Percentiles rank a stretch among this genome's conserved stretches.
These are phyloP conservation scores for Acrocephalus scirpaceus DNA, from an alignment of 2,797 vertebrate genomes.

Conservation along the genomic window DNA sequence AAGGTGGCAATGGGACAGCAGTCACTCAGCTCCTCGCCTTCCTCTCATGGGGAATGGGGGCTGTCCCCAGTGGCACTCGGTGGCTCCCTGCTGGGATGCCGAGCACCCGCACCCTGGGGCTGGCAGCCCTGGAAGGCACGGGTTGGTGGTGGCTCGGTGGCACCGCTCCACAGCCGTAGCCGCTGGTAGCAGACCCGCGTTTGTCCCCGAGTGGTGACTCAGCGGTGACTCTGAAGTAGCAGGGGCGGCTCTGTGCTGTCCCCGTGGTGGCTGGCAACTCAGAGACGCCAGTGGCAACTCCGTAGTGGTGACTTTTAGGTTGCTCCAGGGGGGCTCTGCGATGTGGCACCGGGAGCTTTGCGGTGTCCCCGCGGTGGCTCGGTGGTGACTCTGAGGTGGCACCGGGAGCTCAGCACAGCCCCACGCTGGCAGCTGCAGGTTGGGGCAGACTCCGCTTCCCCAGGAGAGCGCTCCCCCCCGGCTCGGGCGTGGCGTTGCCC, in stretches of 20 bases:
- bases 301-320: rapidly evolving
- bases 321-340: not conserved
- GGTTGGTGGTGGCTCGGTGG: rapidly evolving
- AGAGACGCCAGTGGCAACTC: not conserved
- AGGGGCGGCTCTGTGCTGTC: not conserved
- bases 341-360: not conserved
- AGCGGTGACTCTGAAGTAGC: not conserved
- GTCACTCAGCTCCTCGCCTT: no score
- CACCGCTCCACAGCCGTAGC: not conserved
- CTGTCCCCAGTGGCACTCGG: not conserved
- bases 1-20: not conserved
- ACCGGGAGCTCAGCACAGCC: not conserved
- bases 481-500: not conserved
- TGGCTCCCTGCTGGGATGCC: not conserved
- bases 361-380: not conserved
- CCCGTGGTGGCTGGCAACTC: not conserved
- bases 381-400: not conserved
- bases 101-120: not conserved
- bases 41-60: rapidly evolving
- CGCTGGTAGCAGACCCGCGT: not conserved
- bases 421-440: rapidly evolving
- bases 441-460: rapidly evolving
- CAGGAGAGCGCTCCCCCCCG: not conserved
- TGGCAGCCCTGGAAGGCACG: not conserved
- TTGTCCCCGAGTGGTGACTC: not conserved